Conservation (phyloP, 2,113 vertebrate genomes). For the Pluvianellus socialis region DNA sequence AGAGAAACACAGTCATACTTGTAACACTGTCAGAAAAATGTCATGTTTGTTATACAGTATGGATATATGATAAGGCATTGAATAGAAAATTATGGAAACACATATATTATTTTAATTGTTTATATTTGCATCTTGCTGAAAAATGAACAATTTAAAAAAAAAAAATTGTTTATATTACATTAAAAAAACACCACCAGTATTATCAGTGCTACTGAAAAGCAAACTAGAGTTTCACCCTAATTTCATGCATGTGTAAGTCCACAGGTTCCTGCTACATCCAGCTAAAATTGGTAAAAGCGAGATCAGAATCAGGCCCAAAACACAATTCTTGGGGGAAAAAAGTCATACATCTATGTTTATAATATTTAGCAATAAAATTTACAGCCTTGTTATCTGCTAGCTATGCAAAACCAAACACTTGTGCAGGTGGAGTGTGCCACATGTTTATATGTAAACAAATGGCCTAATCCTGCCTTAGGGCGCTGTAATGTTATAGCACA, state of each 20-base stretch:
- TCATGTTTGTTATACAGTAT: background rate
- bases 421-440: slow-evolving; percentile 74
- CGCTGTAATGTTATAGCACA: slow-evolving; percentile 26
- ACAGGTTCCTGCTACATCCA: background rate
- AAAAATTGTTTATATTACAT: background rate
- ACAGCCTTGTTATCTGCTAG: slow-evolving; percentile 68
- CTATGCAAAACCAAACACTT: slow-evolving; percentile 65
- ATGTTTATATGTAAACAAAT: slow-evolving; percentile 78
- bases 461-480: slow-evolving; percentile 68
- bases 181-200: background rate
- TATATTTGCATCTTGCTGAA: background rate
- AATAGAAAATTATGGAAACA: background rate
- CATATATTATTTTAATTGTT: background rate
- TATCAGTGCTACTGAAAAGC: background rate
- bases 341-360: slow-evolving; percentile 2
- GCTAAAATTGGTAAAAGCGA: background rate
- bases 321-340: background rate
- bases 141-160: no score
- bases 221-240: background rate
- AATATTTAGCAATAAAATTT: slow-evolving; percentile 69
- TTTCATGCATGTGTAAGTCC: background rate
- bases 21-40: background rate
- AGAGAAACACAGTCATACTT: background rate
- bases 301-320: slow-evolving; percentile 1
- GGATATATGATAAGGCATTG: background rate